Evolutionary conservation across 2,888 invertebrate species (phyloP), one percentile per base, ranked within the genome.

Genomic region (Fissipunctia ypsillon): DNA sequence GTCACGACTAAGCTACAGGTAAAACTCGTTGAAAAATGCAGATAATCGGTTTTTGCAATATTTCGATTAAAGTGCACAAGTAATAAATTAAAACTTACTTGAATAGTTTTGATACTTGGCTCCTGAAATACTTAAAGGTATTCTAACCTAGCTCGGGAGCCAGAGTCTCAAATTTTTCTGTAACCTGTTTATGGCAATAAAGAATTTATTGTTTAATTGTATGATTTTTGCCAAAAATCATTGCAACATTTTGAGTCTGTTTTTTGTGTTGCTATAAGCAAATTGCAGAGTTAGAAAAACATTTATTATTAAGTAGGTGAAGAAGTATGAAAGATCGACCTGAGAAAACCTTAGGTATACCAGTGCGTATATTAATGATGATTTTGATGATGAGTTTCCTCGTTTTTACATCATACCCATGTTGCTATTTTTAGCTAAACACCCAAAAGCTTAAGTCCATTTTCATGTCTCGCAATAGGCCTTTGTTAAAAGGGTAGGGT

Each of bases 91-190:
- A 9, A 22, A 25, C 1, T 31, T 19, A n/a, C 2, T 31, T 48
- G 6, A 48, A 31, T 54, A 14, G 16, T 75, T 43, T 56, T 43
- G 57, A 59, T 41, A 50, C 31, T 73, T 19, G n/a, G n/a, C n/a
- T n/a, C n/a, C n/a, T n/a, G n/a, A n/a, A n/a, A n/a, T n/a, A n/a
- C n/a, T n/a, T n/a, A n/a, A n/a, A n/a, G n/a, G n/a, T n/a, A n/a
- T n/a, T n/a, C n/a, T n/a, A n/a, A n/a, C n/a, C n/a, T n/a, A n/a
- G n/a, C n/a, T n/a, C n/a, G n/a, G n/a, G n/a, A n/a, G n/a, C n/a
- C n/a, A n/a, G n/a, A n/a, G n/a, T n/a, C n/a, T n/a, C n/a, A n/a
- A n/a, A n/a, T n/a, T n/a, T n/a, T n/a, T n/a, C n/a, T n/a, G n/a
- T n/a, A n/a, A n/a, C n/a, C n/a, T n/a, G n/a, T n/a, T n/a, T n/a